phyloP scores from a whole-genome alignment of 2,888 invertebrate genomes.

The Chrysina gloriosa region DNA sequence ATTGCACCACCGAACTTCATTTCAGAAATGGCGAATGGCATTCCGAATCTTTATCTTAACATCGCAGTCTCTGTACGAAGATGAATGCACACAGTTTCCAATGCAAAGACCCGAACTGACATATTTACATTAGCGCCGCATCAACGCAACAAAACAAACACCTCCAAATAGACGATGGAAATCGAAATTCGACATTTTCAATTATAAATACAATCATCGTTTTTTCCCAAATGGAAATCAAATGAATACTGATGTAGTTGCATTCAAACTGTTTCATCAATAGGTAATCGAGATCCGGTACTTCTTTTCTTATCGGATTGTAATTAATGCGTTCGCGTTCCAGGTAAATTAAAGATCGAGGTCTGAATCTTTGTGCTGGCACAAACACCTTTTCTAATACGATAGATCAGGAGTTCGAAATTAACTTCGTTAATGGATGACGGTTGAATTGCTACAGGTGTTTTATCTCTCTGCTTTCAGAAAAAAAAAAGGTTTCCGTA shows the following conservation, averaged over 20 bases:
- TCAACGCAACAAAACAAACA: too few relatives aligned
- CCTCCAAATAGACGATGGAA: too few relatives aligned
- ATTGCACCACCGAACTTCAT: neutral
- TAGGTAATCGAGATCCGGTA: slow-evolving; percentile 1
- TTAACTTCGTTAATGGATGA: slow-evolving; percentile 17
- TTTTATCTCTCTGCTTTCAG: neutral
- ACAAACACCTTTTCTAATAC: slow-evolving; percentile 15
- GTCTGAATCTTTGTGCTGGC: slow-evolving; percentile 1
- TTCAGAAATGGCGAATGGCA: neutral
- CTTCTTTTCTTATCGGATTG: neutral
- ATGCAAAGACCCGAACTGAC: neutral
- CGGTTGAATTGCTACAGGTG: neutral
- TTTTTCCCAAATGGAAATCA: too few relatives aligned
- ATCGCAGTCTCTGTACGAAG: neutral
- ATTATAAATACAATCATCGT: too few relatives aligned
- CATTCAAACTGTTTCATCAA: neutral
- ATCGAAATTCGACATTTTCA: too few relatives aligned
- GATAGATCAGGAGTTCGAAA: slow-evolving; percentile 22
- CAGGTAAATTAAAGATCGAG: slow-evolving; percentile 11
- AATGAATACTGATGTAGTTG: neutral
- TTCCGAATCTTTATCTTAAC: neutral
- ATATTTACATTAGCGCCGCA: neutral
- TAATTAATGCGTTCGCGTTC: slow-evolving; percentile 22
- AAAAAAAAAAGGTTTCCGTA: neutral
- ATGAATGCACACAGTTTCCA: neutral